Conservation (phyloP, 2,888 invertebrate genomes). For the Apamea crenata region DNA sequence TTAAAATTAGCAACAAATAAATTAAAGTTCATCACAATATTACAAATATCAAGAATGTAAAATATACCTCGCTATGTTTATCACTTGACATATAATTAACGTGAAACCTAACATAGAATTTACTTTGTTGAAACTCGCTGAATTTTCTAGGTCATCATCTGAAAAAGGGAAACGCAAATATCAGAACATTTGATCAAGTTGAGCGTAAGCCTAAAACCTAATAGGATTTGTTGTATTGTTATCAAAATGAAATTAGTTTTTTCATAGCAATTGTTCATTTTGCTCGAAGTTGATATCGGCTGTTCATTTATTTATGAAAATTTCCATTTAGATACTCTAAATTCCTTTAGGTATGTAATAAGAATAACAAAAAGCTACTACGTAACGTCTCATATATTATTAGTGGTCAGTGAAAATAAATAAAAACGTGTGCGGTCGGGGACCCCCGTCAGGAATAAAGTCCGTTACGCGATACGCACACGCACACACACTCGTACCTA, state of each 20-base stretch:
- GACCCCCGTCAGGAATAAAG: not conserved
- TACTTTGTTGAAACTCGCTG: slow-evolving; percentile 72
- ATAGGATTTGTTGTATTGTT: slow-evolving; percentile 38
- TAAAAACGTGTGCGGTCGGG: not conserved
- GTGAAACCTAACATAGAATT: slow-evolving; percentile 70
- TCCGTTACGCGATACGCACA: not conserved
- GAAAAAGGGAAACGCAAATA: slow-evolving; percentile 67
- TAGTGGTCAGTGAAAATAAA: slow-evolving; percentile 1
- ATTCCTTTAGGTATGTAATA: not conserved
- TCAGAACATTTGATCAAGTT: slow-evolving; percentile 22
- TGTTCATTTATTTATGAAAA: not conserved
- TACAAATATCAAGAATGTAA: slow-evolving; percentile 77
- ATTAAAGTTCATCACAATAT: slow-evolving; percentile 54
- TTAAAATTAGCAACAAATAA: slow-evolving; percentile 58
- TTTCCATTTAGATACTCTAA: not conserved
- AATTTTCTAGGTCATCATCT: slow-evolving; percentile 82
- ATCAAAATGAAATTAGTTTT: slow-evolving; percentile 27
- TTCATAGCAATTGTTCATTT: slow-evolving; percentile 15
- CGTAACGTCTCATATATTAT: not conserved
- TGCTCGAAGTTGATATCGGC: slow-evolving; percentile 3
- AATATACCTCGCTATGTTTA: slow-evolving; percentile 69
- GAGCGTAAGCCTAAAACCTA: slow-evolving; percentile 6
- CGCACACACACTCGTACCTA: not conserved
- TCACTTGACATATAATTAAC: slow-evolving; percentile 72
- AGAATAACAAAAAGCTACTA: slow-evolving; percentile 12